Evolutionary conservation across 1,140 invertebrate species (phyloP), one percentile per base, ranked within the genome.

Genomic region (Drosophila rhopaloa): DNA sequence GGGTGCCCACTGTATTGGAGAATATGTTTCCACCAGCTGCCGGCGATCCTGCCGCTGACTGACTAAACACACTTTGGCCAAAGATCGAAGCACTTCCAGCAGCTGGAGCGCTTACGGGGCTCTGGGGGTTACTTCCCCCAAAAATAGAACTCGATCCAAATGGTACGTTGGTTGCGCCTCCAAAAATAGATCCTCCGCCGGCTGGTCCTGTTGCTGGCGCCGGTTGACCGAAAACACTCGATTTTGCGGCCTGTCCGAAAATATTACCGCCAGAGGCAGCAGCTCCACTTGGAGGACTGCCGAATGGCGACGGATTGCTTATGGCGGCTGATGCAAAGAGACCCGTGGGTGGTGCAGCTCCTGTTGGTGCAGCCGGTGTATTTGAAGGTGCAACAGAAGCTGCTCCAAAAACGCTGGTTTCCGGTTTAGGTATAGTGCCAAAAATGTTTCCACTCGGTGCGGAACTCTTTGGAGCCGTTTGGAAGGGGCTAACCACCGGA

Each of bases 381-480:
- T 19, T 48, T 1, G 46, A 5, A 9, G 53, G 16, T 27, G 32
- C 19, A 8, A 57, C 16, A 19, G 63, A 10, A 29, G 66, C 13
- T 5, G 37, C 5, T 7, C 81, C 90, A 72, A 92, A 92, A 4
- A 88, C 80, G 1, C 78, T 91, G 8, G 59, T 61, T 48, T 92
- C 91, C 5, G 91, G 78, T 44, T 92, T 92, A 0, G 91, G 82
- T 1, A 92, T 76, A 56, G 54, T 83, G 5, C 85, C 85, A 43
- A 92, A 91, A 47, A 79, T 76, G 16, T 79, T 90, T 2, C 40
- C 70, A 9, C 58, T 43, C 4, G 60, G 24, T 6, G 32, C 4
- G 11, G 60, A 9, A 19, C 13, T 16, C 13, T 44, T 54, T 13
- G 63, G 14, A 8, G 59, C 58, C 27, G 71, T 4, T 29, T 76